A percentile compares a stretch with the other conserved stretches of the same genome.
Conservation (phyloP, 2,113 vertebrate species). For the Plestiodon gilberti region DNA sequence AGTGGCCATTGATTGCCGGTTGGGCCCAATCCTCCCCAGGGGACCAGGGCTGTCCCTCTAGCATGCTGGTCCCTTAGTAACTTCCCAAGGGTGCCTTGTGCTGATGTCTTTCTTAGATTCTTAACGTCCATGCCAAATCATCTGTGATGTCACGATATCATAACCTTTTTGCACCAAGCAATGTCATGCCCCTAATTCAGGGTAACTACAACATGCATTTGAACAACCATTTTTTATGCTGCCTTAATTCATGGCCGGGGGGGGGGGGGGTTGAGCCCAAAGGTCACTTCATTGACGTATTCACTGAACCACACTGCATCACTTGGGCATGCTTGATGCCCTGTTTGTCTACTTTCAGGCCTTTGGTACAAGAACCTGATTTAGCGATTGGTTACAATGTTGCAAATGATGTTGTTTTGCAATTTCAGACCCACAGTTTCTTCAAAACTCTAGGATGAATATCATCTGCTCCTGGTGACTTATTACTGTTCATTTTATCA, state of each 20-base stretch:
- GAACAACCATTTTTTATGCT: background rate
- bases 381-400: constrained; percentile 7
- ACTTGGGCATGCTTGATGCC: background rate
- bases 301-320: background rate
- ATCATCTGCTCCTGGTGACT: constrained; percentile 14
- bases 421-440: constrained; percentile 23
- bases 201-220: background rate
- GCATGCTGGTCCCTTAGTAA: too few relatives aligned
- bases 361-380: background rate
- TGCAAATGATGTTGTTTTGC: constrained; percentile 10
- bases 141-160: background rate
- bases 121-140: background rate
- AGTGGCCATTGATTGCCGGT: too few relatives aligned
- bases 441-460: constrained; percentile 16
- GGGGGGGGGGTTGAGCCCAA: background rate
- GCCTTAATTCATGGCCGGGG: background rate
- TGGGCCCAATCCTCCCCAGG: too few relatives aligned
- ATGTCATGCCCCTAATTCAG: background rate
- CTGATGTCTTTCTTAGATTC: background rate
- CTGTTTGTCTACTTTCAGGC: background rate
- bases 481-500: constrained; percentile 30
- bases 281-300: background rate
- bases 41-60: too few relatives aligned
- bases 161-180: background rate
- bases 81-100: too few relatives aligned